These are phyloP conservation scores for Bradypodion pumilum DNA, from an alignment of 2,797 vertebrate genomes.

Conservation along the genomic window DNA sequence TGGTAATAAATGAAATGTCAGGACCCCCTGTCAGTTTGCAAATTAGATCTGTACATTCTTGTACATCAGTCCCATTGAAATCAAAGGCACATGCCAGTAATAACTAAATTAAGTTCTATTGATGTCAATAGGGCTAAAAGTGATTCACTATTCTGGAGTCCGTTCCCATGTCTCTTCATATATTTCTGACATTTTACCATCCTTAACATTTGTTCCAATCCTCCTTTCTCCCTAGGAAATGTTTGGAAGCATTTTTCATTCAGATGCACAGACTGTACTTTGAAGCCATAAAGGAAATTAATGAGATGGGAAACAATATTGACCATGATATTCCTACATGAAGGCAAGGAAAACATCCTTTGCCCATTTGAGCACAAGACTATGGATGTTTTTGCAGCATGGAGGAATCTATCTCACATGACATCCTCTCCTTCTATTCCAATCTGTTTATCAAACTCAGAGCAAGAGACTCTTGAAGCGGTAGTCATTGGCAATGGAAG, in stretches of 20 bases:
- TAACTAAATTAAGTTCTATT: background rate
- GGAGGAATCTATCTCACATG: conserved; percentile 26
- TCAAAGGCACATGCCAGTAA: background rate
- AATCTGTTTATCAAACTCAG: background rate
- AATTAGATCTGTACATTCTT: background rate
- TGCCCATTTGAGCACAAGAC: background rate
- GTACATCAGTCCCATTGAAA: background rate
- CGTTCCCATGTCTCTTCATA: background rate
- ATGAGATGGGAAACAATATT: background rate
- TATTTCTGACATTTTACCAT: background rate
- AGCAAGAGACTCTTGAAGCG: conserved; percentile 20
- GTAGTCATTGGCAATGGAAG: background rate
- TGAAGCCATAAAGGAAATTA: conserved; percentile 53
- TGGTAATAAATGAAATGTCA: background rate
- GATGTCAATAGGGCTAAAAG: background rate
- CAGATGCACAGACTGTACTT: conserved; percentile 78
- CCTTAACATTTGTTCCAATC: background rate
- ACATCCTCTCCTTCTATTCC: conserved; percentile 15
- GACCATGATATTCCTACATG: background rate
- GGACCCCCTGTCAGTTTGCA: background rate
- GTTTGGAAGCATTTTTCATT: conserved; percentile 83
- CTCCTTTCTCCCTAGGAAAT: conserved; percentile 72
- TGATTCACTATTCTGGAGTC: background rate
- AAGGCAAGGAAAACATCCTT: conserved; percentile 2
- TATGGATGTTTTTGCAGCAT: conserved; percentile 11